phyloP scores from a whole-genome alignment of 2,888 invertebrate species.

The Luperina testacea region DNA sequence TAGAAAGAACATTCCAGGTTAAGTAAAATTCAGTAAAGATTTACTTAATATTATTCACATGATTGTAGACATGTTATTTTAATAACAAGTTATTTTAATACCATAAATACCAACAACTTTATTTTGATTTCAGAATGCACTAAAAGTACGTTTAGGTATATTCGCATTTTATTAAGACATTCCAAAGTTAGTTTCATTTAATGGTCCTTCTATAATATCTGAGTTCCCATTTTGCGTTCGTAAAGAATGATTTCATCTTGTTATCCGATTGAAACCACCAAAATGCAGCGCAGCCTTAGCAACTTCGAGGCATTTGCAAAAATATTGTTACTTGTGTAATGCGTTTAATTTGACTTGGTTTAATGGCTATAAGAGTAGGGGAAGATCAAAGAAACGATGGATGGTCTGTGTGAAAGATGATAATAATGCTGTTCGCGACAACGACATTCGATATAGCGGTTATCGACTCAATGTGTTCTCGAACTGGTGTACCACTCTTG shows the following conservation, averaged over 20 bases:
- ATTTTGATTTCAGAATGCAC: not conserved
- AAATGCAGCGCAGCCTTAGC: not conserved
- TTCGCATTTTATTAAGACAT: constrained; percentile 19
- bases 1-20: constrained; percentile 1
- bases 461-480: too few species aligned
- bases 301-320: not conserved
- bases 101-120: constrained; percentile 9
- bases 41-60: not conserved
- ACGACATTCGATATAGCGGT: too few species aligned
- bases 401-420: not conserved
- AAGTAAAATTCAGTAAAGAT: constrained; percentile 13
- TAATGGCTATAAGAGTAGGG: not conserved
- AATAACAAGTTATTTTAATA: not conserved
- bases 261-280: not conserved
- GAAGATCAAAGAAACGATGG: not conserved
- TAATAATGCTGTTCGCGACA: too few species aligned
- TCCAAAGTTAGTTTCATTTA: constrained; percentile 4
- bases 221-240: not conserved
- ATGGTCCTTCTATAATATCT: not conserved
- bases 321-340: not conserved
- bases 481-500: too few species aligned
- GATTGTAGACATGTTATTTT: not conserved
- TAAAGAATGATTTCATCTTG: not conserved
- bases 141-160: not conserved
- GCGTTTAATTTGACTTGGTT: not conserved